These are phyloP conservation scores for Chamaetylas fuelleborni DNA, from an alignment of 2,113 vertebrate genomes.

Conservation along the genomic window DNA sequence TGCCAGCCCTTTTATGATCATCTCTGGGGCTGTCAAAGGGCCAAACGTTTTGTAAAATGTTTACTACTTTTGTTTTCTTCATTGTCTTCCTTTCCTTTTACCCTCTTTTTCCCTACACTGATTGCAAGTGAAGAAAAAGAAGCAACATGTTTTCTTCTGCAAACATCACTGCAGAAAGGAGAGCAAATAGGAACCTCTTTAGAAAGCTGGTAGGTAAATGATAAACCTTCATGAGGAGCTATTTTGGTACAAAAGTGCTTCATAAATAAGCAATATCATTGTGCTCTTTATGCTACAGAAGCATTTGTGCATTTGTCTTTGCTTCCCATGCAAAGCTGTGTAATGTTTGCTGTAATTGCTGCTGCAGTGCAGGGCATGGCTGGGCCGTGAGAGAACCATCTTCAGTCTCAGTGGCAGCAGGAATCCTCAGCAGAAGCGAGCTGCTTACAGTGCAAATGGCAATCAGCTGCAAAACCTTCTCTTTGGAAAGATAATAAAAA, in stretches of 20 bases:
- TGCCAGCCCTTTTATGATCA: not conserved
- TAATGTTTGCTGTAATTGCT: not conserved
- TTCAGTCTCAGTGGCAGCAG: not conserved
- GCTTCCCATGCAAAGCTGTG: not conserved
- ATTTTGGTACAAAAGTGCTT: not conserved
- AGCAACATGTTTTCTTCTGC: not conserved
- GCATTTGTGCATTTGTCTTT: not conserved
- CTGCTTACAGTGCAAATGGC: slow-evolving; percentile 10
- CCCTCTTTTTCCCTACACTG: not conserved
- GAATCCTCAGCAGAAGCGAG: slow-evolving; percentile 5
- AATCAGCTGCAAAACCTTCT: slow-evolving; percentile 22
- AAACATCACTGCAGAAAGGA: not conserved
- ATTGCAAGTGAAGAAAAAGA: not conserved
- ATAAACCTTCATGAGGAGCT: not conserved
- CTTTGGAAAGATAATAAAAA: slow-evolving; percentile 60
- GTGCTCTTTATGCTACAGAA: not conserved
- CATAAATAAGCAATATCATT: not conserved
- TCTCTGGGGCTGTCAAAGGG: not conserved
- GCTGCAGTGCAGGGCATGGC: not conserved
- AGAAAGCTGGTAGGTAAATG: not conserved
- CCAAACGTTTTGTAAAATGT: not conserved
- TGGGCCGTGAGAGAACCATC: not conserved
- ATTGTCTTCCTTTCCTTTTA: not conserved
- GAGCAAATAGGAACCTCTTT: not conserved
- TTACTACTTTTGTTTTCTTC: not conserved